Evolutionary conservation across 2,888 invertebrate species (phyloP), one percentile per base, ranked within the genome.

Genomic region (Phlogophora meticulosa): DNA sequence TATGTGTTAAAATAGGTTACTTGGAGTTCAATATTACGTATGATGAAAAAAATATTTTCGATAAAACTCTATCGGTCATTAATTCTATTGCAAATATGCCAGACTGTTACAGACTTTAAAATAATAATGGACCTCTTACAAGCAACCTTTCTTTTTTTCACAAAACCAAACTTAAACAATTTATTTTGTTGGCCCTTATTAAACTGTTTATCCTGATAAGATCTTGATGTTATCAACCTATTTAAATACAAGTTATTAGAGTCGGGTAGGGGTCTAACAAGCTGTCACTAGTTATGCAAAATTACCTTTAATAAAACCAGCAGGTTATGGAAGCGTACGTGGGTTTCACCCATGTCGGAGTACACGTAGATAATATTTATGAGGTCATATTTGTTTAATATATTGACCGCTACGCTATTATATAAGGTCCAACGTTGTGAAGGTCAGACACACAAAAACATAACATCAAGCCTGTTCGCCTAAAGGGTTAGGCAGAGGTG

Each of bases 211-310:
- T 32, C 4, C 5, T 11, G 49, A 51, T 59, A 67, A 15, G 13
- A 49, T 48, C 15, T 7, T 17, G 17, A 53, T 61, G 32, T 36
- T 61, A 68, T 53, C 68, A 20, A 20, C 7, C 32, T 4, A 24
- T 10, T 55, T 61, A 48, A 57, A 68, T 53, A 58, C 57, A 58
- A 48, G 42, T 58, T 59, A 55, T 73, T 55, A 58, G 0, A n/a
- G 46, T 40, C 24, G 34, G 53, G 56, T n/a, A 51, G 38, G 38
- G 49, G 24, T 43, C 60, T 57, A 49, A 67, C 71, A 74, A 58
- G 70, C 74, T 61, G 65, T 48, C 53, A 49, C 75, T 72, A 78
- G 78, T 78, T 74, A 77, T 65, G 58, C 74, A 72, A 15, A 52
- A 73, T 74, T 38, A 36, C 55, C 56, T 64, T 59, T 67, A 58